Evolutionary conservation across 2,113 vertebrate species (phyloP), one percentile per base, ranked within the genome.

Genomic region (Carollia perspicillata): DNA sequence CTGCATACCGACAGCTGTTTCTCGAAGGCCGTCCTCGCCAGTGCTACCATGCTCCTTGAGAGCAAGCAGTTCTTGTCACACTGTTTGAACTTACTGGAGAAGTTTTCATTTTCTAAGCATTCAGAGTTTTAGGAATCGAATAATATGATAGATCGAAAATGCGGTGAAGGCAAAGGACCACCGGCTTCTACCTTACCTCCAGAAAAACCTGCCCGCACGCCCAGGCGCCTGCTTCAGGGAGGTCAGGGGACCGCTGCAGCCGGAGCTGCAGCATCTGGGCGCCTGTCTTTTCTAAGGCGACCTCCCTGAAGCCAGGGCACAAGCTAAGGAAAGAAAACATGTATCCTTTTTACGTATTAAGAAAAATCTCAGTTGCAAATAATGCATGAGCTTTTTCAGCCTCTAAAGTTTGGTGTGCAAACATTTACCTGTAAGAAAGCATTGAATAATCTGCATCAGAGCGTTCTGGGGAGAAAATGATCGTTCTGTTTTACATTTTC

Each of bases 401-500:
- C 0, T 4, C 2, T 35, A 1, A 42, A 84, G 51, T 20, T 3
- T 58, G 75, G 92, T 42, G 10, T 9, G 28, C 4, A 65, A 58
- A 8, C 9, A 12, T 1, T 95, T 93, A 99, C 99, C 99, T 99
- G 98, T 99, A 99, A 94, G 99, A 99, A 88, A 99, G 98, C 77
- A 96, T 98, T 99, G 97, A 14, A 99, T 94, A 0, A 99, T 98
- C 85, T 99, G 98, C 33, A 98, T 89, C 95, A 99, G 95, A 30
- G 97, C 95, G 63, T 95, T 95, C 1, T 81, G 95, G 37, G 99
- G 98, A 97, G 99, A 99, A 98, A 99, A 99, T 1, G 91, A 88
- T 0, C 98, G 95, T 5, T 99, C 98, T 7, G 84, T 51, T 98
- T 98, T 98, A 95, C 99, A 99, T 33, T 99, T 99, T 42, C 95